phyloP scores from a whole-genome alignment of 2,797 vertebrate genomes.

The Melanotaenia boesemani region DNA sequence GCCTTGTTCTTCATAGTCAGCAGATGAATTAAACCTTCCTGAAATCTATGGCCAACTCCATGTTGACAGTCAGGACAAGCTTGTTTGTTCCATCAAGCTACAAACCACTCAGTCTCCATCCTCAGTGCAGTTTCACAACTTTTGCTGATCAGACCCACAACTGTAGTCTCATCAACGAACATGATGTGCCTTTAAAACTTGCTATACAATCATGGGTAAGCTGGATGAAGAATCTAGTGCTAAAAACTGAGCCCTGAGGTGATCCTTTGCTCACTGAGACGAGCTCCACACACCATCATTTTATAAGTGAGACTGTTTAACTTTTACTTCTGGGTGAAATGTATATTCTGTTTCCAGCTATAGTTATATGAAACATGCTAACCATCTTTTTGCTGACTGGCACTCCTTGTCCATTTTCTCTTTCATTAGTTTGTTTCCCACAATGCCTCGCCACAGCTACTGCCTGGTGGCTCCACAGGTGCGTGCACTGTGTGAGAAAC shows the following conservation, averaged over 20 bases:
- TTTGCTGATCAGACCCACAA: too few relatives aligned
- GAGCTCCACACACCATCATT: not conserved
- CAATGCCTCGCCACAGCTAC: conserved; percentile 96
- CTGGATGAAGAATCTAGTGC: not conserved
- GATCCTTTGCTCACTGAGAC: not conserved
- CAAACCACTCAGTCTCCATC: too few relatives aligned
- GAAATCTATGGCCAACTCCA: not conserved
- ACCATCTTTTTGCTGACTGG: not conserved
- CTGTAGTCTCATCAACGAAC: too few relatives aligned
- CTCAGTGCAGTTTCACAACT: too few relatives aligned
- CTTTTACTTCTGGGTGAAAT: too few relatives aligned
- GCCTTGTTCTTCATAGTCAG: too few relatives aligned
- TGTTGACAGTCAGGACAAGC: not conserved
- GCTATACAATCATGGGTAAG: too few relatives aligned
- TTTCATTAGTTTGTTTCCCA: conserved; percentile 90
- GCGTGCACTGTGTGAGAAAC: conserved; percentile 89
- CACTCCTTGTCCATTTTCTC: not conserved
- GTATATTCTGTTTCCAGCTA: too few relatives aligned
- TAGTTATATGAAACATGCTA: not conserved
- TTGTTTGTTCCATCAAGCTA: not conserved
- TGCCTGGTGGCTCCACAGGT: conserved; percentile 89
- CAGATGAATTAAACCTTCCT: not conserved
- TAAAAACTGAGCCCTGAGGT: not conserved
- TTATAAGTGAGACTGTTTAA: too few relatives aligned
- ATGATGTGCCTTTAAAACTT: not conserved